Conservation (phyloP, 2,797 vertebrate species). For the Pteronotus mesoamericanus region DNA sequence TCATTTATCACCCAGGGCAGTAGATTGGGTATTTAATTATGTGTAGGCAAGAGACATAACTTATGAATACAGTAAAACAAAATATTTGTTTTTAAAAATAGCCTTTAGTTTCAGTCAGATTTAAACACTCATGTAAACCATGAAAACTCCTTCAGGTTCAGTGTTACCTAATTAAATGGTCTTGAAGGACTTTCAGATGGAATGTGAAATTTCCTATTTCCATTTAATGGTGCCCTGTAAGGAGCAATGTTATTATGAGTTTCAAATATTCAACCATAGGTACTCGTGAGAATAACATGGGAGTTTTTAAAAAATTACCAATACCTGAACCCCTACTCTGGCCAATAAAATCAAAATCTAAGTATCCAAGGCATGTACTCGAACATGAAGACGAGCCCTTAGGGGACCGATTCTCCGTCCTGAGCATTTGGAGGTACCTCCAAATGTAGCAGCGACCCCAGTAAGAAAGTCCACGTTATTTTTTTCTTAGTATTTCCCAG, state of each 20-base stretch:
- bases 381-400: not conserved
- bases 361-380: not conserved
- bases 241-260: not conserved
- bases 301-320: not conserved
- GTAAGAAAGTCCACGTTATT: not conserved
- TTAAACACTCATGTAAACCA: not conserved
- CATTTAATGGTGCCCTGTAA: not conserved
- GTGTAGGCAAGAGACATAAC: not conserved
- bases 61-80: not conserved
- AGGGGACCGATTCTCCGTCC: not conserved
- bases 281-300: not conserved
- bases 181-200: not conserved
- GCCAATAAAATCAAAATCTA: not conserved
- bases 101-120: not conserved
- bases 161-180: not conserved
- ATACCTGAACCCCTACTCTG: not conserved
- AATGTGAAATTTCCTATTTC: not conserved
- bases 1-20: not conserved
- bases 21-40: not conserved
- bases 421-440: not conserved
- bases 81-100: not conserved
- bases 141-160: not conserved
- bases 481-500: not conserved
- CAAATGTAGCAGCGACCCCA: not conserved
- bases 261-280: not conserved